phyloP scores from a whole-genome alignment of 1,140 invertebrate species.

The Berghia stephanieae region DNA sequence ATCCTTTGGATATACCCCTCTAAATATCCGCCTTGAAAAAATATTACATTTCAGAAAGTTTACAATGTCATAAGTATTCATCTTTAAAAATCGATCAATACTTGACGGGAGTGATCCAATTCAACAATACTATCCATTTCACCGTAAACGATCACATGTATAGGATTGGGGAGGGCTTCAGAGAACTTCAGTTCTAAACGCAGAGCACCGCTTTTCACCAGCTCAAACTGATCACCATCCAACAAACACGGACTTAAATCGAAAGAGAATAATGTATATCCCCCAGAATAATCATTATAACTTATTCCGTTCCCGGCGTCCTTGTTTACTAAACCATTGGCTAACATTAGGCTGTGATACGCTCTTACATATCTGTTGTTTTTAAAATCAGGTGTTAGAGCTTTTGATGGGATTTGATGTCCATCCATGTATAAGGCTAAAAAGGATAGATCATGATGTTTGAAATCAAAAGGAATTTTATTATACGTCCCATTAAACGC shows the following conservation, averaged over 20 bases:
- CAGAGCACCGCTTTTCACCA: neutral
- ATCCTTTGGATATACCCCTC: neutral
- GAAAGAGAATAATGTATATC: no score
- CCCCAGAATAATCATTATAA: neutral
- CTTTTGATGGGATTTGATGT: neutral
- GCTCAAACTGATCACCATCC: no score
- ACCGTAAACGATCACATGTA: neutral
- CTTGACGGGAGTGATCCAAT: neutral
- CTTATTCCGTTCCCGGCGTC: neutral
- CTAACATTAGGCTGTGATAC: neutral
- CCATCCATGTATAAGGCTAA: no score
- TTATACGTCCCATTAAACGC: conserved; percentile 11
- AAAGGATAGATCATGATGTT: neutral
- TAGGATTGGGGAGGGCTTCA: neutral
- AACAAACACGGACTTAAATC: no score
- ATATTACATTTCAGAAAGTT: no score
- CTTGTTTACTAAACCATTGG: neutral
- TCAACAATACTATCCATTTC: neutral
- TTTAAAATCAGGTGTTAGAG: neutral
- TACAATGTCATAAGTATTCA: neutral
- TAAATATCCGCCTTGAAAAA: neutral
- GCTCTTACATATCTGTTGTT: neutral
- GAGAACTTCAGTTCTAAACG: neutral
- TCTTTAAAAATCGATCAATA: no score
- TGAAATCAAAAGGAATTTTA: conserved; percentile 10